Evolutionary conservation across 2,797 vertebrate genomes (phyloP).

Genomic region (Discoglossus pictus): DNA sequence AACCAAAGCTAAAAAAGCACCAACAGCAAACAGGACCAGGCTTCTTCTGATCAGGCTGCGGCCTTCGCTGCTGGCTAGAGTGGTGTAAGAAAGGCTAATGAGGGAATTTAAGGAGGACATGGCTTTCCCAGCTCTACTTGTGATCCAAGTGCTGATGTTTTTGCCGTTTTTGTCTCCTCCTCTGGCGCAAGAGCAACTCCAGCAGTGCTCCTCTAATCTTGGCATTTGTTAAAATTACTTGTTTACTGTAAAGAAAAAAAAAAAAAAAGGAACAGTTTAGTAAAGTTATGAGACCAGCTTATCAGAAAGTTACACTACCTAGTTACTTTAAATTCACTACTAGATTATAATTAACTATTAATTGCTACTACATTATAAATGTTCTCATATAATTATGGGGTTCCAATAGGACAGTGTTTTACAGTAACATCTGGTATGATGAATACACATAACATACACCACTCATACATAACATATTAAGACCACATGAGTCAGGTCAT

Average conservation of each 20-base stretch:
- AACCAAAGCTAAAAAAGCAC: slow-evolving; percentile 90
- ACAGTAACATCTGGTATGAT: no score
- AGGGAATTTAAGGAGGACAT: slow-evolving; percentile 76
- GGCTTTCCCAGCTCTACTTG: slow-evolving; percentile 77
- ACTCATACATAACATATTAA: no score
- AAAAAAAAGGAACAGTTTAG: background rate
- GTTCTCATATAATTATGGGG: no score
- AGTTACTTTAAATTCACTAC: no score
- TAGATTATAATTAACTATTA: no score
- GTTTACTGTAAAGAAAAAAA: slow-evolving; percentile 54
- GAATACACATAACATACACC: no score
- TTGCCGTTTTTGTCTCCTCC: slow-evolving; percentile 50
- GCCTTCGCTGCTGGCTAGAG: slow-evolving; percentile 71
- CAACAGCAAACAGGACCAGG: slow-evolving; percentile 90
- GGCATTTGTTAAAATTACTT: slow-evolving; percentile 73
- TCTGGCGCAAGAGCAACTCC: slow-evolving; percentile 80
- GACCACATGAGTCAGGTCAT: no score
- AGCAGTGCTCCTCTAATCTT: slow-evolving; percentile 82
- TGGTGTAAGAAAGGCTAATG: slow-evolving; percentile 69
- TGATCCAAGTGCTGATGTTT: slow-evolving; percentile 54
- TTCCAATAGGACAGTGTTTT: no score
- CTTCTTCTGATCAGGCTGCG: slow-evolving; percentile 85
- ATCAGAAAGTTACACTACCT: no score
- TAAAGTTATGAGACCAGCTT: no score
- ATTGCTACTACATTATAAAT: no score